Evolutionary conservation across 2,888 invertebrate genomes (phyloP).

Genomic region (Siphonodentalium dalli): DNA sequence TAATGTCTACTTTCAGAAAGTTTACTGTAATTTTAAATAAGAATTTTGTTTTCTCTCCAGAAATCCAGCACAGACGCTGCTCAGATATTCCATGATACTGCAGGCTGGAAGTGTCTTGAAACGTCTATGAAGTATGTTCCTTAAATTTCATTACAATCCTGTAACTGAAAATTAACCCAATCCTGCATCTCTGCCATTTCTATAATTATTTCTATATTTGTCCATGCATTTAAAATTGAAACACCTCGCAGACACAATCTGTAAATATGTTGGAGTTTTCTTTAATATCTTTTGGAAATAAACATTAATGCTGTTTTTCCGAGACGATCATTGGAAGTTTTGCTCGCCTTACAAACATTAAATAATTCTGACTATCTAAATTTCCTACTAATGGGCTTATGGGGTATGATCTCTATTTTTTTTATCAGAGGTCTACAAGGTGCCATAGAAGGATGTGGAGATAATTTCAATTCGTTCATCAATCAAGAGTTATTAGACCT

Average conservation of each 20-base stretch:
- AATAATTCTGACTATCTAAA: no score
- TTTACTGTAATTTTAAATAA: not conserved
- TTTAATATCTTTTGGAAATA: no score
- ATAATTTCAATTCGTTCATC: constrained; percentile 63
- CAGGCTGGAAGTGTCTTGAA: constrained; percentile 69
- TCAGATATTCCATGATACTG: constrained; percentile 69
- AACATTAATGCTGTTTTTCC: no score
- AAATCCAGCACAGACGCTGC: constrained; percentile 62
- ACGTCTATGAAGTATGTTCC: constrained; percentile 68
- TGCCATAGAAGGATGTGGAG: constrained; percentile 67
- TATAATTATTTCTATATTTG: no score
- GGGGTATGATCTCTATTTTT: not conserved
- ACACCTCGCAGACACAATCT: no score
- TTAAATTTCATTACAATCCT: no score
- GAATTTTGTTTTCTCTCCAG: constrained; percentile 39
- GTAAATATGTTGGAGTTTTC: no score
- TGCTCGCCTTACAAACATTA: no score
- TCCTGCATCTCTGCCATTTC: no score
- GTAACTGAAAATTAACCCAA: no score
- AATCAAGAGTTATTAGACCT: constrained; percentile 67
- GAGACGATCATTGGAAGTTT: no score
- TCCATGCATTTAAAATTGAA: no score
- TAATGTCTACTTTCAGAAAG: not conserved
- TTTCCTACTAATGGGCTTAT: not conserved
- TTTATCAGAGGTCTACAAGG: constrained; percentile 65